Percentiles rank a stretch among this genome's conserved stretches.
These are phyloP conservation scores for Melanotaenia parkinsoni DNA, from an alignment of 2,797 vertebrate species.

Conservation along the genomic window DNA sequence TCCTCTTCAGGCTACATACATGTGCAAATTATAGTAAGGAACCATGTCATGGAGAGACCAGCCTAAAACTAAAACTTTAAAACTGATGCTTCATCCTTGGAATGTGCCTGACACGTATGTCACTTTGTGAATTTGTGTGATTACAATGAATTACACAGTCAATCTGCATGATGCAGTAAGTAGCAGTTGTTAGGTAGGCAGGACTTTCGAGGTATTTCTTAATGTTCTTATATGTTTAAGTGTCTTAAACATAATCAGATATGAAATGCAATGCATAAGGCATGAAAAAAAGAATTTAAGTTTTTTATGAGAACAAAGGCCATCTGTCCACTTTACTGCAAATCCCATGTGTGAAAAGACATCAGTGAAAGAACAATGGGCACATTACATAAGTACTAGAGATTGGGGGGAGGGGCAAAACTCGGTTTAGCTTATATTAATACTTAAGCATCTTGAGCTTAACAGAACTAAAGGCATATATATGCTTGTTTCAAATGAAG, in stretches of 20 bases:
- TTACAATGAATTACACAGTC: conserved; percentile 65
- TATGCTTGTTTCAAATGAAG: not conserved
- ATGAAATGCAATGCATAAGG: conserved; percentile 42
- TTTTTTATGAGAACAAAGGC: conserved; percentile 28
- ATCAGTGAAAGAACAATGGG: conserved; percentile 20
- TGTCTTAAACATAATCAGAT: conserved; percentile 48
- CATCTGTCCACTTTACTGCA: conserved; percentile 22
- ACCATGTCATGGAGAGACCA: conserved; percentile 19
- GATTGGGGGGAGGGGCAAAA: conserved; percentile 12
- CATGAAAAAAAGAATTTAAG: conserved; percentile 32
- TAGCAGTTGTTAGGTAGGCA: conserved; percentile 65
- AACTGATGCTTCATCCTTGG: conserved; percentile 17
- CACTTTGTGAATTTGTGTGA: conserved; percentile 29
- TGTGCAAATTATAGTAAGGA: conserved; percentile 65
- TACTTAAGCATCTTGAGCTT: conserved; percentile 48
- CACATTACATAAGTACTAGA: conserved; percentile 32
- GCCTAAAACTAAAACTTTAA: conserved; percentile 24
- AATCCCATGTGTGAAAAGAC: conserved; percentile 14
- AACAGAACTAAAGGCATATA: conserved; percentile 19
- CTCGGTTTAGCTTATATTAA: conserved; percentile 29
- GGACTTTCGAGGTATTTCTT: conserved; percentile 76
- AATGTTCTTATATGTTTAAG: conserved; percentile 30
- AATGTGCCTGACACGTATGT: conserved; percentile 6
- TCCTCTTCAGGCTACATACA: conserved; percentile 52
- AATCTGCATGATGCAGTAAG: conserved; percentile 61